Percentiles rank a stretch among this genome's conserved stretches.
Evolutionary conservation across 2,888 invertebrate genomes (phyloP).

Genomic region (Sinodicranocentrus sp.): DNA sequence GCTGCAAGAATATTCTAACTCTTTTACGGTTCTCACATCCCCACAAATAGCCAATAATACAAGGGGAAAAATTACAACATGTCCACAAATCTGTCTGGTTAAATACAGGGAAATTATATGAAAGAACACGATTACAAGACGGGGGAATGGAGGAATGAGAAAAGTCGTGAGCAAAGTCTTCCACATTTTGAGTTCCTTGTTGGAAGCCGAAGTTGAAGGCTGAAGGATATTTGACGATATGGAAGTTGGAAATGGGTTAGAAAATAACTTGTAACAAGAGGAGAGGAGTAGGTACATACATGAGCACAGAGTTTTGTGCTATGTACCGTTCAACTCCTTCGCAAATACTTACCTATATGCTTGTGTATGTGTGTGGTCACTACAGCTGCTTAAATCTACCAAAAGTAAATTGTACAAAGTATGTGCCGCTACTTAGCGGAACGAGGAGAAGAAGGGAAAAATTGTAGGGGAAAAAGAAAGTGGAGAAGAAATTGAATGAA

Average conservation of each 20-base stretch:
- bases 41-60: neutral
- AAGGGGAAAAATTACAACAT: conserved; percentile 6
- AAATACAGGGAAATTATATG: conserved; percentile 27
- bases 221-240: neutral
- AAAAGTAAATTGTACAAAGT: no score
- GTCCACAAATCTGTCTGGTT: conserved; percentile 36
- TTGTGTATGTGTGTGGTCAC: neutral
- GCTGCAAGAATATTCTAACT: no score
- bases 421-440: no score
- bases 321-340: neutral
- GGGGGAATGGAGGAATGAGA: neutral
- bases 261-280: neutral
- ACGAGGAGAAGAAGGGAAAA: neutral
- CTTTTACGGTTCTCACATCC: neutral
- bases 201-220: neutral
- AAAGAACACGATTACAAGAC: neutral
- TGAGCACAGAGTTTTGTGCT: neutral
- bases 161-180: neutral
- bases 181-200: neutral
- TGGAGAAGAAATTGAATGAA: conserved; percentile 43
- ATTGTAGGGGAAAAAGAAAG: neutral
- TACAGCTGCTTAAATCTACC: neutral
- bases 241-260: conserved; percentile 12
- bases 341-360: neutral
- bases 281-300: neutral